Evolutionary conservation across 1,140 invertebrate genomes (phyloP), one percentile per base, ranked within the genome.

Genomic region (Conus betulinus): DNA sequence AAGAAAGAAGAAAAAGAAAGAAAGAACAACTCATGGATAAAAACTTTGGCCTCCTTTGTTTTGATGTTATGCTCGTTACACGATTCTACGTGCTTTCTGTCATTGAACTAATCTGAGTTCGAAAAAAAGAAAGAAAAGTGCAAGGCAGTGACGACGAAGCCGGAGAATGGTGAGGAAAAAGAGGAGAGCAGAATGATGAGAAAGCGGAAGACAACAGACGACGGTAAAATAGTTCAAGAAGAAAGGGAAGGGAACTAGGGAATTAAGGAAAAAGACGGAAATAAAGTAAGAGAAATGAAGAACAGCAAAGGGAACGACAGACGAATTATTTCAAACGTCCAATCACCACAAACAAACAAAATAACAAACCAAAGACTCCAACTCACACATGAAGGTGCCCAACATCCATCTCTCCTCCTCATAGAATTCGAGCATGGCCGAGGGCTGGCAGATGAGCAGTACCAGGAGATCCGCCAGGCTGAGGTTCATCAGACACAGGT

Each of bases 401-500:
- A 94, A 87, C 39, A 92, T 81, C 93, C 93, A 94, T 55, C 81
- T 90, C 85, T 94, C 93, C 82, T 92, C 85, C 11, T 84, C 83
- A 87, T 90, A 93, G 60, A 93, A 92, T 82, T 94, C 93, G 1
- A 91, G 67, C 23, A 93, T 52, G 23, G 93, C 91, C 6, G 92
- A 87, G 25, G 92, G 92, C 78, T 93, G 92, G 81, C 93, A 93
- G 23, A 94, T 91, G 20, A 91, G 52, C 5, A 94, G 86, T 0
- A 93, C 91, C 1, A 93, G 84, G 7, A 93, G 84, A 81, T 94
- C 93, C 13, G 93, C 91, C 20, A 93, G 89, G 52, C 90, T 91
- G 20, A 93, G 88, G 88, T 93, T 93, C 27, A 93, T 91, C 51
- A 99, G 96, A 94, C 99, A 99, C 89, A 98, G 98, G 93, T 99